Evolutionary conservation across 2,797 vertebrate genomes (phyloP), one percentile per base, ranked within the genome.

Genomic region (Microhierax caerulescens): DNA sequence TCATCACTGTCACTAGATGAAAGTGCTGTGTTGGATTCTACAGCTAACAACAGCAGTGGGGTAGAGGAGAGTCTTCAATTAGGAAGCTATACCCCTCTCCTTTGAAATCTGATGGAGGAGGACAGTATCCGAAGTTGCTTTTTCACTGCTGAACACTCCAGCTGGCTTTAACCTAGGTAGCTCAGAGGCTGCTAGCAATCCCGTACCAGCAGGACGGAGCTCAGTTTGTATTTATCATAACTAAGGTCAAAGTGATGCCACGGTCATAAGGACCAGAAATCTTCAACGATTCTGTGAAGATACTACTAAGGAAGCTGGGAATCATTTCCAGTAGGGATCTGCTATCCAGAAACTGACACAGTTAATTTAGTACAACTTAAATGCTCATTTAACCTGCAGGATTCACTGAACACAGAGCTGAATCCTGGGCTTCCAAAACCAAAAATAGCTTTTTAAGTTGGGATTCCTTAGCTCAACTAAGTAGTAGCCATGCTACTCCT

Each of bases 1-100:
- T 92, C 47, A 85, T 95, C 95, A 85, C 48, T 93, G 94, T 85
- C 92, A 61, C 70, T 16, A 50, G 57, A 94, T 30, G 9, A 43
- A 93, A 90, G 82, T 24, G 30, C 74, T 78, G n/a, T 19, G n/a
- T 3, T 69, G 75, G 85, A 85, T 84, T 89, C 91, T 80, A 67
- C 1, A 69, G 64, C 92, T 95, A 89, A 93, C 90, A 89, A 57
- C 39, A 47, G 47, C 47, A 54, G 37, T 36, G 59, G 94, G 80
- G 68, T 24, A 93, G 47, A 88, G 32, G 36, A 89, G 9, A 80
- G 78, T 30, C 61, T 89, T 91, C 87, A 68, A 0, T 28, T 56
- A 90, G 72, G 79, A 91, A 90, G 74, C 51, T 50, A 78, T 45
- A 80, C 13, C 50, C 39, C 68, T 75, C 50, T 91, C 36, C 43